Conservation (phyloP, 1,140 invertebrate genomes). For the Saxidomus purpurata region DNA sequence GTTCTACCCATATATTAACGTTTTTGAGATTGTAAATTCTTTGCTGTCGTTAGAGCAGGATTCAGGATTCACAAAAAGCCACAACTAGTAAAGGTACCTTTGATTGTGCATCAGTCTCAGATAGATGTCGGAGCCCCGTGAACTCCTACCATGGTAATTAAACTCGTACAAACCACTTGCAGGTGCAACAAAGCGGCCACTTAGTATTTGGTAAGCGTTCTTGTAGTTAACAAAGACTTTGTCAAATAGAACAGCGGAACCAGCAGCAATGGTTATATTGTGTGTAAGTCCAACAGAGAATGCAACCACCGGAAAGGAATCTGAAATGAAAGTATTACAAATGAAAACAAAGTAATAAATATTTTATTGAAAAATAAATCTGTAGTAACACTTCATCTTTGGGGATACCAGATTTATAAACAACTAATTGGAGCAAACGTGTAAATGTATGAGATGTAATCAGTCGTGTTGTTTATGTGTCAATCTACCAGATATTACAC, state of each 20-base stretch:
- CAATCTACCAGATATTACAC: too few species aligned
- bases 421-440: too few species aligned
- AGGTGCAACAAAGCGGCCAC: constrained; percentile 38
- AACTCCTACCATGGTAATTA: constrained; percentile 68
- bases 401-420: too few species aligned
- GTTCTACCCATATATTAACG: background rate
- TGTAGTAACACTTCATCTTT: too few species aligned
- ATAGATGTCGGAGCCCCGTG: constrained; percentile 51
- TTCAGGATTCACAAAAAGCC: background rate
- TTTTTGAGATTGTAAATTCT: background rate
- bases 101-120: constrained; percentile 71
- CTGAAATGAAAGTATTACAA: background rate
- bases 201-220: constrained; percentile 9
- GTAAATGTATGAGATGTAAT: too few species aligned
- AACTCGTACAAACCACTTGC: constrained; percentile 70
- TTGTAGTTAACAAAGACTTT: constrained; percentile 52
- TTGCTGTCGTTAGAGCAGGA: background rate
- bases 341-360: too few species aligned
- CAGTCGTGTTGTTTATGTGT: too few species aligned
- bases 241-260: constrained; percentile 38
- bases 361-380: too few species aligned
- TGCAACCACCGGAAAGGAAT: constrained; percentile 1
- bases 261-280: background rate
- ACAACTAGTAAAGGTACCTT: constrained; percentile 64
- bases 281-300: constrained; percentile 66